These are phyloP conservation scores for Coryphaenoides rupestris DNA, from an alignment of 2,113 vertebrate species.

Conservation along the genomic window DNA sequence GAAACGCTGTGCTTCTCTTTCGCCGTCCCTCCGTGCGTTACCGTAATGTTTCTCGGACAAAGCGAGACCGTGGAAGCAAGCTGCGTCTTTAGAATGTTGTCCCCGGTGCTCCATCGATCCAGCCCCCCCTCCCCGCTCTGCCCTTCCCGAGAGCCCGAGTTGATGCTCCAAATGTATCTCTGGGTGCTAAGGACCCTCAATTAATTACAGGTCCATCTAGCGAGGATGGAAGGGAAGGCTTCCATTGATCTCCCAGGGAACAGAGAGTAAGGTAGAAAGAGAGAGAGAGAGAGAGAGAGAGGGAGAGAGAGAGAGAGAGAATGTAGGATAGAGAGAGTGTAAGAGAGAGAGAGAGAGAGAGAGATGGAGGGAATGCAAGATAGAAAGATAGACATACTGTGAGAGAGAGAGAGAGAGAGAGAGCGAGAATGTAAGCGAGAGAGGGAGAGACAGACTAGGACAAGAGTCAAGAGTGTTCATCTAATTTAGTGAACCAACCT, in stretches of 20 bases:
- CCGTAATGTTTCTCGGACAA: background rate
- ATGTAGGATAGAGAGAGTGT: background rate
- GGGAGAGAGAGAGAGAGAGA: background rate
- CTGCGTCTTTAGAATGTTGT: constrained; percentile 38
- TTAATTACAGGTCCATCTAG: constrained; percentile 73
- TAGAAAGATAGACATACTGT: background rate
- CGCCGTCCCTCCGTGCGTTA: constrained; percentile 10
- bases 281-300: constrained; percentile 17
- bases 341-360: constrained; percentile 22
- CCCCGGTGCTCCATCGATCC: constrained; percentile 57
- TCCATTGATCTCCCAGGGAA: constrained; percentile 42
- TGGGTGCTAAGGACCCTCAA: constrained; percentile 61
- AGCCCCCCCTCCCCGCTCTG: constrained; percentile 5
- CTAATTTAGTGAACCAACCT: constrained; percentile 32
- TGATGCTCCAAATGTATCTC: constrained; percentile 71
- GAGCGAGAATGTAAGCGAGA: constrained; percentile 18
- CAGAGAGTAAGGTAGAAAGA: background rate
- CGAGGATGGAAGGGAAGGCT: constrained; percentile 24
- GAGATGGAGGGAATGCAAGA: background rate
- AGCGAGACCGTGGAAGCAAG: constrained; percentile 17
- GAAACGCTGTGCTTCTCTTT: constrained; percentile 28
- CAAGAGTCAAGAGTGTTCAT: constrained; percentile 3
- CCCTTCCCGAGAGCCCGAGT: constrained; percentile 57
- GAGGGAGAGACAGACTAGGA: constrained; percentile 2
- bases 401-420: constrained; percentile 12